Evolutionary conservation across 2,888 invertebrate species (phyloP).

Genomic region (Blastobasis lacticolella): DNA sequence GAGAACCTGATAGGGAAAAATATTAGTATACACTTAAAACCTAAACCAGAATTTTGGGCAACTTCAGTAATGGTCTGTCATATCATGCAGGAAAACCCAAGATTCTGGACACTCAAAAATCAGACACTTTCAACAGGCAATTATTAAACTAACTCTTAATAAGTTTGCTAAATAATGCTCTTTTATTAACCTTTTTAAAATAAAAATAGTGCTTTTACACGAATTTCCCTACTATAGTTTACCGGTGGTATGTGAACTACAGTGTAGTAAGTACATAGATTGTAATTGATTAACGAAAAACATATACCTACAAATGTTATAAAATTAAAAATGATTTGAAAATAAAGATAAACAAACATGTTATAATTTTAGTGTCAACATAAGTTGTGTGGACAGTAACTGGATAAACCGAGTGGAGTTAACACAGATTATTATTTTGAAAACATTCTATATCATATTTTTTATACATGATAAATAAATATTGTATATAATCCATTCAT

Average conservation of each 20-base stretch:
- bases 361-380: slow-evolving; percentile 1
- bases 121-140: slow-evolving; percentile 20
- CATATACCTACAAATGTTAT: not conserved
- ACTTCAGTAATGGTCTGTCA: slow-evolving; percentile 2
- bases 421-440: not conserved
- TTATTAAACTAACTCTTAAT: too few species aligned
- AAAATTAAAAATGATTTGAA: not conserved
- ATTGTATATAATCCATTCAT: not conserved
- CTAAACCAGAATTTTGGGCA: slow-evolving; percentile 24
- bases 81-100: slow-evolving; percentile 3
- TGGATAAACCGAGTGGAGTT: not conserved
- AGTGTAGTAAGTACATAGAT: too few species aligned
- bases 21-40: slow-evolving; percentile 24
- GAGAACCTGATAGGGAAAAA: slow-evolving; percentile 60
- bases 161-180: too few species aligned
- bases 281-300: not conserved
- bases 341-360: not conserved
- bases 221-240: too few species aligned
- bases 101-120: slow-evolving; percentile 14
- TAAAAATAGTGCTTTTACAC: too few species aligned
- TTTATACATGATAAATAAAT: not conserved
- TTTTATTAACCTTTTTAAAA: too few species aligned
- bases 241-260: too few species aligned
- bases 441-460: not conserved
- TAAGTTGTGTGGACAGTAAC: not conserved